Evolutionary conservation across 2,888 invertebrate genomes (phyloP).

Genomic region (Rotaria macrura): DNA sequence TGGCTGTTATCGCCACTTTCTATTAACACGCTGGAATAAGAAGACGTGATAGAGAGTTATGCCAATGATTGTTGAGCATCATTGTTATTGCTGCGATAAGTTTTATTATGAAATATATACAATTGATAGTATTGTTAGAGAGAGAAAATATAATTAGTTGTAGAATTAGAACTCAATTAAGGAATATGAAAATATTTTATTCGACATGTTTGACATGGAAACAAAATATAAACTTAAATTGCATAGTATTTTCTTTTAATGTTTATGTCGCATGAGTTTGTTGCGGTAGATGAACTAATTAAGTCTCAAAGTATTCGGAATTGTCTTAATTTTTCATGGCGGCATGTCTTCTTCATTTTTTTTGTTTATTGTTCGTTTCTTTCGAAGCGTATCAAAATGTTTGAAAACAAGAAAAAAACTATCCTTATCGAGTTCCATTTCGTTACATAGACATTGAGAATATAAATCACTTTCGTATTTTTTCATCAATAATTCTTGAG

Average conservation of each 20-base stretch:
- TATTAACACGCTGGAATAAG: background rate
- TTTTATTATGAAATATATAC: background rate
- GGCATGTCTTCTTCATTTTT: background rate
- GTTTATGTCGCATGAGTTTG: background rate
- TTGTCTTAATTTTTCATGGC: background rate
- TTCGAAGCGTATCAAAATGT: background rate
- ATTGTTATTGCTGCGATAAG: conserved; percentile 4
- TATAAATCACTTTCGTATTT: background rate
- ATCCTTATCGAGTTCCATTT: too few species aligned
- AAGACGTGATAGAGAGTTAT: background rate
- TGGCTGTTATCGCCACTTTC: conserved; percentile 2
- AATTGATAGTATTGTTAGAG: background rate
- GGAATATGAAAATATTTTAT: background rate
- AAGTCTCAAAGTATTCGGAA: background rate
- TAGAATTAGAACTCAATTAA: background rate
- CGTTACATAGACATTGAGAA: background rate
- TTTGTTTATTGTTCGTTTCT: background rate
- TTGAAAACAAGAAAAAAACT: background rate
- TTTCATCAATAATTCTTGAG: too few species aligned
- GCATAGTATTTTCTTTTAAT: too few species aligned
- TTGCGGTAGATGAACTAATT: background rate
- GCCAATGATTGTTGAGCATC: background rate
- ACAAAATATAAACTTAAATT: too few species aligned
- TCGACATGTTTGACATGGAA: too few species aligned
- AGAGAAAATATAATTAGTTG: background rate